A percentile compares a stretch with the other conserved stretches of the same genome.
Conservation (phyloP, 2,113 vertebrate genomes). For the Etheostoma spectabile region DNA sequence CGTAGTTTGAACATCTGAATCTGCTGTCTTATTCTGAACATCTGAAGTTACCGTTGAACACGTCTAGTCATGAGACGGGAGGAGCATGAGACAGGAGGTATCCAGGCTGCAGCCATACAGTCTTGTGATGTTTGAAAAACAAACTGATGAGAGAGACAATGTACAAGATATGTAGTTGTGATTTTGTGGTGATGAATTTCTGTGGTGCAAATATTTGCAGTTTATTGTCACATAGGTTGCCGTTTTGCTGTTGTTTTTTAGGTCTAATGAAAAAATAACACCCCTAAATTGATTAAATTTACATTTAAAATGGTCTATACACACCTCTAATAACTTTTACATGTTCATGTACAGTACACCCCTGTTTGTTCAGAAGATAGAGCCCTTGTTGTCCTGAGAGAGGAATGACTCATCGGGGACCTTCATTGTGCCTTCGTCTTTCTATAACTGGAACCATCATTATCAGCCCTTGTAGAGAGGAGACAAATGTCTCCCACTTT, state of each 20-base stretch:
- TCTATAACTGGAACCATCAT: background rate
- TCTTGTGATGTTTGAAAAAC: too few relatives aligned
- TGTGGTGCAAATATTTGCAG: background rate
- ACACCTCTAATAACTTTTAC: background rate
- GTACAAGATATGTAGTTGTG: too few relatives aligned
- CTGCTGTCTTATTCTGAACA: too few relatives aligned
- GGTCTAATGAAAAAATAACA: background rate
- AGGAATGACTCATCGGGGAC: conserved; percentile 27
- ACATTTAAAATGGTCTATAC: background rate
- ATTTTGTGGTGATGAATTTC: too few relatives aligned
- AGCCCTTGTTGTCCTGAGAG: conserved; percentile 21
- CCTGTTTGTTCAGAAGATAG: background rate
- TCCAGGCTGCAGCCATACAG: too few relatives aligned
- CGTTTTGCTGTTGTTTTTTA: background rate
- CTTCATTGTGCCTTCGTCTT: conserved; percentile 22
- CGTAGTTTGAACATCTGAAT: too few relatives aligned
- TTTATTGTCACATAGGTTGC: background rate
- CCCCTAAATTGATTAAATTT: background rate
- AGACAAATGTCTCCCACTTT: conserved; percentile 5
- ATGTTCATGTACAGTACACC: background rate
- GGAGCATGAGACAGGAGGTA: too few relatives aligned
- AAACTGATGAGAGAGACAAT: too few relatives aligned
- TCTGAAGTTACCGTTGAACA: too few relatives aligned
- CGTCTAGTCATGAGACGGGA: too few relatives aligned
- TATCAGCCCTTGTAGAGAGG: conserved; percentile 3